Evolutionary conservation across 1,140 invertebrate species (phyloP), one percentile per base, ranked within the genome.

Genomic region (Drosophila mayri): DNA sequence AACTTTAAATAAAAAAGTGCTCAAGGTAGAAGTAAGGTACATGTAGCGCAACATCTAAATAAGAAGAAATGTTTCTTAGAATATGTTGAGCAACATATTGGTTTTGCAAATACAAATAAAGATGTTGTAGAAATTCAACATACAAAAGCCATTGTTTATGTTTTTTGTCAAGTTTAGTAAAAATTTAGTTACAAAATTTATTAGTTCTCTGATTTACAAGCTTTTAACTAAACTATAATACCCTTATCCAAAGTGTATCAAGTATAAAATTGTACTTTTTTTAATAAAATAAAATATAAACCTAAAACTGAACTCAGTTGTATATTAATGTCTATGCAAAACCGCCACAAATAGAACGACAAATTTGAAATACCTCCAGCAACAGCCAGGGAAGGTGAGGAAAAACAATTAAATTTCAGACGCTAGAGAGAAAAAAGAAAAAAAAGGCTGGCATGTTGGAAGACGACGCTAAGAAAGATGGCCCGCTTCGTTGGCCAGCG

Each of bases 391-490:
- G 54, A 43, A 81, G 67, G 43, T 59, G 68, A 66, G 58, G 44
- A 73, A 76, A 72, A 88, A 81, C 73, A 88, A 88, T 88, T 90
- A 84, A 81, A 71, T 68, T 55, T 52, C 49, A 67, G 59, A 60
- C 40, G 35, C 54, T 52, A 59, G 11, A 66, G 44, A 46, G 41
- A 83, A 71, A 40, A 40, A 49, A 37, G 30, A 14, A 4, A 54
- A 81, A 62, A 30, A 66, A 38, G 38, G 59, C 59, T 46, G 28
- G 54, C 81, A 66, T 64, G 61, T 47, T 62, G 57, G 40, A 50
- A 65, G 79, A 73, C 28, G 52, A 63, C 40, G 62, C 52, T 44
- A 71, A 68, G 58, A 47, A 60, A 68, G 66, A 90, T 79, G 76
- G 73, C 66, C 59, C 76, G 76, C 72, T 88, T 73, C 65, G 76